Percentiles rank a stretch among this genome's conserved stretches.
These are phyloP conservation scores for Gadopsis bispinosus DNA, from an alignment of 2,797 vertebrate genomes.

Conservation along the genomic window DNA sequence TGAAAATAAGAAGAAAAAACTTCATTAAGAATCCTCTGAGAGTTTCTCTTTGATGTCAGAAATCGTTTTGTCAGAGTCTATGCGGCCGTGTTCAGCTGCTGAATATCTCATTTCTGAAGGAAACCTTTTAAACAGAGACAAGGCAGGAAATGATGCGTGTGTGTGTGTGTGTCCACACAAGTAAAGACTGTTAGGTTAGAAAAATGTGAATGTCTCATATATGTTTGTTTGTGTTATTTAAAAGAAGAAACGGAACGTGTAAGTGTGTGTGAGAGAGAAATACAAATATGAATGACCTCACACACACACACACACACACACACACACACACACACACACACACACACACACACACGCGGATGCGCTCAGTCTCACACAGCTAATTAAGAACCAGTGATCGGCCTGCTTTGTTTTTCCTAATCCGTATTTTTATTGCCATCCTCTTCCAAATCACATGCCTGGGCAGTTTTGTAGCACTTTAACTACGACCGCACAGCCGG, in stretches of 20 bases:
- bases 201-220: neutral
- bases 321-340: constrained; percentile 3
- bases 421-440: constrained; percentile 57
- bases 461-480: constrained; percentile 52
- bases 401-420: constrained; percentile 61
- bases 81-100: constrained; percentile 23
- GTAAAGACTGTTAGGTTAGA: neutral
- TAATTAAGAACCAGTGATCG: constrained; percentile 60
- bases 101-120: constrained; percentile 7
- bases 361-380: constrained; percentile 26
- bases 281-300: constrained; percentile 29
- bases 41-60: constrained; percentile 57
- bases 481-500: constrained; percentile 7
- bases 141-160: constrained; percentile 24
- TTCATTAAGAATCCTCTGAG: constrained; percentile 46
- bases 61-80: constrained; percentile 40
- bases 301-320: constrained; percentile 5
- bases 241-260: neutral
- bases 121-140: constrained; percentile 25
- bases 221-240: neutral
- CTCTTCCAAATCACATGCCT: constrained; percentile 56
- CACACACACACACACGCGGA: constrained; percentile 3
- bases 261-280: constrained; percentile 6
- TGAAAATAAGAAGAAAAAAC: constrained; percentile 19
- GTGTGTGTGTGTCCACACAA: neutral